Evolutionary conservation across 1,140 invertebrate genomes (phyloP).

Genomic region (Drosophila ficusphila): DNA sequence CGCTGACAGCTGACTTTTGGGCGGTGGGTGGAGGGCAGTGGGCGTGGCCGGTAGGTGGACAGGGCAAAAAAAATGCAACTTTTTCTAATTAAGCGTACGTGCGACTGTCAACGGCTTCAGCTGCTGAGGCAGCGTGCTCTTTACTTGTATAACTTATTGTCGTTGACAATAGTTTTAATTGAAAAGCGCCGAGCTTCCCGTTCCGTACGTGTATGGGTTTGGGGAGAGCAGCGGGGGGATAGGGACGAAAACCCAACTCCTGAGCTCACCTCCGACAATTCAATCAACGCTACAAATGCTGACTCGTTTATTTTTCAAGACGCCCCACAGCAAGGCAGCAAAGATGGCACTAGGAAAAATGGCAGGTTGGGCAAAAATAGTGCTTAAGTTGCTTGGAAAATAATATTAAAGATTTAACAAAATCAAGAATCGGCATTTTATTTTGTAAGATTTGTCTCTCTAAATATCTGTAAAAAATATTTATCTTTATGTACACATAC

Average conservation of each 20-base stretch:
- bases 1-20: constrained; percentile 50
- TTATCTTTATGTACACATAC: too few species aligned
- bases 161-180: constrained; percentile 81
- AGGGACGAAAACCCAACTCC: constrained; percentile 21
- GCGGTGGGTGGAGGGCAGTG: neutral
- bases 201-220: neutral
- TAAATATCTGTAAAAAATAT: too few species aligned
- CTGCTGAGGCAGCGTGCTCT: constrained; percentile 47
- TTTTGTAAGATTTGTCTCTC: too few species aligned
- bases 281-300: constrained; percentile 80
- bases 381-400: too few species aligned
- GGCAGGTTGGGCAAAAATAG: neutral
- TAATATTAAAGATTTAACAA: too few species aligned
- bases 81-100: constrained; percentile 83
- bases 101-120: constrained; percentile 73
- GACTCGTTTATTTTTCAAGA: constrained; percentile 73
- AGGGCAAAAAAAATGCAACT: constrained; percentile 42
- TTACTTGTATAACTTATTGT: constrained; percentile 75
- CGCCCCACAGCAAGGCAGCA: constrained; percentile 10
- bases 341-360: constrained; percentile 8
- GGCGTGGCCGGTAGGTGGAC: constrained; percentile 46
- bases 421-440: too few species aligned
- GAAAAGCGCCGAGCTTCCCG: constrained; percentile 46
- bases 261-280: constrained; percentile 72
- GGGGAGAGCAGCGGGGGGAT: neutral